Conservation (phyloP, 1,140 invertebrate genomes). For the Nasonia longicornis region DNA sequence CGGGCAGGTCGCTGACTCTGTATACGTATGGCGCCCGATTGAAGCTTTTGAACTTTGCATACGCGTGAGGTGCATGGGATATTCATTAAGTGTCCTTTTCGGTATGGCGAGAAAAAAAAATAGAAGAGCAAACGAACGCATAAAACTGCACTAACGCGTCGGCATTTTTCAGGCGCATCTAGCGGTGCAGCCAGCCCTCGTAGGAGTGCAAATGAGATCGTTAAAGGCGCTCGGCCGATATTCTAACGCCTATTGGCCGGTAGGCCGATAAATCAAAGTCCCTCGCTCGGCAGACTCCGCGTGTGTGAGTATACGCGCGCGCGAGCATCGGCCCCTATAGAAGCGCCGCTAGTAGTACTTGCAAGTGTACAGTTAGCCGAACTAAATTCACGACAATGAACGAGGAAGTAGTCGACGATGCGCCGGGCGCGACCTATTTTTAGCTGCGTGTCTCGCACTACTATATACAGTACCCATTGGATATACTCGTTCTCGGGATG, state of each 20-base stretch:
- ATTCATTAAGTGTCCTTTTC: no score
- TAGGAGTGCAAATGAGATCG: slow-evolving; percentile 44
- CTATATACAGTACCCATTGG: no score
- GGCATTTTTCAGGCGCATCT: background rate
- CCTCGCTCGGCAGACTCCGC: background rate
- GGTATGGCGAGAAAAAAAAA: no score
- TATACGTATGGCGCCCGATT: background rate
- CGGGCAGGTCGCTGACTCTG: slow-evolving; percentile 42
- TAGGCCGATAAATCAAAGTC: slow-evolving; percentile 44
- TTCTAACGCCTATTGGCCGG: slow-evolving; percentile 24
- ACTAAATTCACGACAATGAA: slow-evolving; percentile 68
- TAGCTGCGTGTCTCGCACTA: slow-evolving; percentile 16
- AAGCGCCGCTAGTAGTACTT: slow-evolving; percentile 50
- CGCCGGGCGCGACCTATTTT: slow-evolving; percentile 54
- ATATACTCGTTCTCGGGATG: no score
- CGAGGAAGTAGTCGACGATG: slow-evolving; percentile 59
- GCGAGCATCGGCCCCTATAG: slow-evolving; percentile 48
- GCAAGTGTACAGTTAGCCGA: slow-evolving; percentile 65
- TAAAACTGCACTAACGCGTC: background rate
- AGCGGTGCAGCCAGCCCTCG: slow-evolving; percentile 15
- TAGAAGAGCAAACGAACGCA: background rate
- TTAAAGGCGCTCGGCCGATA: slow-evolving; percentile 36
- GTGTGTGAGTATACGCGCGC: background rate
- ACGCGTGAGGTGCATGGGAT: no score
- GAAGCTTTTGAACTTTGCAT: no score